Evolutionary conservation across 2,113 vertebrate genomes (phyloP).

Genomic region (Pungitius pungitius): DNA sequence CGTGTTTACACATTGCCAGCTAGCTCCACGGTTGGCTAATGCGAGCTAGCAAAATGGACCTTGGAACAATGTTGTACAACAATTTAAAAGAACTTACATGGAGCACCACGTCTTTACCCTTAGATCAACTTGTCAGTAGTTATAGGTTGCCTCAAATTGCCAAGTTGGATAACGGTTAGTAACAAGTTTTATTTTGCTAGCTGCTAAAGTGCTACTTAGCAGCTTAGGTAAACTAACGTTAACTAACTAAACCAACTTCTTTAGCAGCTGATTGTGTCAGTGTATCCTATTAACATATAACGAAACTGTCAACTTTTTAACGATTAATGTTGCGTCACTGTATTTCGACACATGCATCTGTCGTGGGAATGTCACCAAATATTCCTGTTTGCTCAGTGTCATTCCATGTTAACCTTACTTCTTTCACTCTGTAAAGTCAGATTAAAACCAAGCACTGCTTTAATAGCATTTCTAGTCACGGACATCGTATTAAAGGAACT

Average conservation of each 20-base stretch:
- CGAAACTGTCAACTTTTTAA: neutral
- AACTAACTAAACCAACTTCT: neutral
- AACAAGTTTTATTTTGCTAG: constrained; percentile 21
- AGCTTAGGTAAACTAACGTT: constrained; percentile 2
- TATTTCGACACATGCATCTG: neutral
- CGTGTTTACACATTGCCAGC: constrained; percentile 66
- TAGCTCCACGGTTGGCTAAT: constrained; percentile 52
- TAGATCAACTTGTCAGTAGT: constrained; percentile 92
- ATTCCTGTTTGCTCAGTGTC: neutral
- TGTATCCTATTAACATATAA: neutral
- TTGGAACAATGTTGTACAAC: constrained; percentile 84
- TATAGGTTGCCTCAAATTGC: constrained; percentile 93
- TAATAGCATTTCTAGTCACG: neutral
- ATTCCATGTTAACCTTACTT: neutral
- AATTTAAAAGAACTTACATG: constrained; percentile 94
- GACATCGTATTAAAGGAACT: neutral
- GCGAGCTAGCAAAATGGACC: constrained; percentile 80
- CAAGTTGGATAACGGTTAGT: constrained; percentile 87
- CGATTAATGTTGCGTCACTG: neutral
- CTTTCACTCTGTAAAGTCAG: neutral
- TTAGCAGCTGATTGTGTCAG: neutral
- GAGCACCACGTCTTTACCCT: constrained; percentile 88
- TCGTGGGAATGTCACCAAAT: neutral
- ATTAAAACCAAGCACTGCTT: neutral
- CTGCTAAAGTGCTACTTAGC: constrained; percentile 43